Evolutionary conservation across 92 coral and sea anemone species (phyloP).

Genomic region (Bergia puertoricense): DNA sequence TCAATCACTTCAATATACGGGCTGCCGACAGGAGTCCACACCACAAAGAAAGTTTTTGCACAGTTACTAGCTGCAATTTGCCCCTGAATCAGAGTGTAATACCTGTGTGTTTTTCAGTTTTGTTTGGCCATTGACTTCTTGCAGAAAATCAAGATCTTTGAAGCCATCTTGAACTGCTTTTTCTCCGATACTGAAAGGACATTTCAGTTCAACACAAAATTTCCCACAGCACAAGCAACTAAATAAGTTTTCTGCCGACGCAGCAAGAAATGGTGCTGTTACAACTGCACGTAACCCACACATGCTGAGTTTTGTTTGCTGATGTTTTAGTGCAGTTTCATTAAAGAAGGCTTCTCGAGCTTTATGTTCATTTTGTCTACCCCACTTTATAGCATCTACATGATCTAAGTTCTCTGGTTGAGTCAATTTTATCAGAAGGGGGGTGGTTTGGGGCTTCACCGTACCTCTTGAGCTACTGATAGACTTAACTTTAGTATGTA

Average conservation of each 20-base stretch:
- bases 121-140: slow-evolving; percentile 24
- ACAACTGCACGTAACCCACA: slow-evolving; percentile 30
- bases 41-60: slow-evolving; percentile 23
- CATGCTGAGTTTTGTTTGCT: slow-evolving; percentile 26
- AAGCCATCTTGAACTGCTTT: slow-evolving; percentile 38
- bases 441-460: slow-evolving; percentile 32
- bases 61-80: slow-evolving; percentile 26
- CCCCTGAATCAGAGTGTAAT: slow-evolving; percentile 29
- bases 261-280: slow-evolving; percentile 48
- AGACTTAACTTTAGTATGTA: slow-evolving; percentile 10
- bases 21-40: slow-evolving; percentile 27
- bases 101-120: slow-evolving; percentile 28
- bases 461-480: slow-evolving; percentile 26
- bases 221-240: slow-evolving; percentile 32
- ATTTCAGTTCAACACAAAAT: slow-evolving; percentile 34
- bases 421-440: slow-evolving; percentile 20
- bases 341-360: slow-evolving; percentile 18
- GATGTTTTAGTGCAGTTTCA: slow-evolving; percentile 20
- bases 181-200: slow-evolving; percentile 33
- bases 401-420: slow-evolving; percentile 13
- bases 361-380: slow-evolving; percentile 11
- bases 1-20: slow-evolving; percentile 22
- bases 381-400: slow-evolving; percentile 25
- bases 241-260: slow-evolving; percentile 44
- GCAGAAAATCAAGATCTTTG: slow-evolving; percentile 38